These are phyloP conservation scores for Prionailurus bengalensis DNA, from an alignment of 2,113 vertebrate species.

Conservation along the genomic window DNA sequence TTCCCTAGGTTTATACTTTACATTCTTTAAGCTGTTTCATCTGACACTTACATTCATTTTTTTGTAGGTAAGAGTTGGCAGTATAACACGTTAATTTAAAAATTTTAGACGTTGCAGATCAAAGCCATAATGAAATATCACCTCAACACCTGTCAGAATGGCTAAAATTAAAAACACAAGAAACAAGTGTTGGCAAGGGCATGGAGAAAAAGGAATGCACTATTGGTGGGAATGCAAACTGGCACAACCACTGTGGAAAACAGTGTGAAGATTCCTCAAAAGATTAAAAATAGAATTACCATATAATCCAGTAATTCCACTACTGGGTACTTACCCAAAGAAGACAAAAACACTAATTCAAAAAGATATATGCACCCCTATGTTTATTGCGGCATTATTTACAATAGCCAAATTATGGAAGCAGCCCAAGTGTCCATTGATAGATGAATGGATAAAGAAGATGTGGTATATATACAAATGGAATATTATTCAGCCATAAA, in stretches of 20 bases:
- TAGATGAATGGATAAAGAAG: too few relatives aligned
- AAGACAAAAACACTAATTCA: too few relatives aligned
- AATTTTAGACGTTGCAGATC: background rate
- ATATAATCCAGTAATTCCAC: background rate
- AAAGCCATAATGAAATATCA: background rate
- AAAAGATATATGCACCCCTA: too few relatives aligned
- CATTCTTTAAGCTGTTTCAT: constrained; percentile 25
- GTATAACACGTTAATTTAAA: constrained; percentile 6
- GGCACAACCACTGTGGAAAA: background rate
- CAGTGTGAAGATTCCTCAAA: background rate
- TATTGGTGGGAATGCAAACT: background rate
- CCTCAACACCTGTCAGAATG: background rate
- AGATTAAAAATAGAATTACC: background rate
- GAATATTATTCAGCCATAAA: too few relatives aligned
- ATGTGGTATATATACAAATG: too few relatives aligned
- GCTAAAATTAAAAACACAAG: background rate
- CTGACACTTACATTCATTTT: constrained; percentile 51
- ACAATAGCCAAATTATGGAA: too few relatives aligned
- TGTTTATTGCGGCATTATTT: too few relatives aligned
- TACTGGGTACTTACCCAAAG: too few relatives aligned
- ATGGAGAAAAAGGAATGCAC: background rate
- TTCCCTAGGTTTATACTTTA: background rate
- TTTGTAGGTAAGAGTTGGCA: background rate
- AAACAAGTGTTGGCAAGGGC: background rate
- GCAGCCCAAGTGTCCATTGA: too few relatives aligned